Conservation (phyloP, 2,113 vertebrate genomes). For the Tonatia bakeri region DNA sequence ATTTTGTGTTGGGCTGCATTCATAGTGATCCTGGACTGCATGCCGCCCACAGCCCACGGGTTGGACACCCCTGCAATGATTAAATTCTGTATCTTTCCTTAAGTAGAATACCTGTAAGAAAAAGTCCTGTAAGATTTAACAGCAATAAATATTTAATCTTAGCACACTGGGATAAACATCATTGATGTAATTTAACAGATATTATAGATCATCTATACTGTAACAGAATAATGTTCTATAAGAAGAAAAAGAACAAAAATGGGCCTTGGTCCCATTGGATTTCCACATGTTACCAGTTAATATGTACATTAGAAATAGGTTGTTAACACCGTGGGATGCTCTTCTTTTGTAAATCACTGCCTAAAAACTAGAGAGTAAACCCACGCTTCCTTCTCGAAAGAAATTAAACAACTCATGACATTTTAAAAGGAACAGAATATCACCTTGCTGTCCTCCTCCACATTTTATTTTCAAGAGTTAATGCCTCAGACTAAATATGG, state of each 20-base stretch:
- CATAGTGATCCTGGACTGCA: too few species aligned
- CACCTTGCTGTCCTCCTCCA: conserved; percentile 56
- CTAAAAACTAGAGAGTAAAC: conserved; percentile 45
- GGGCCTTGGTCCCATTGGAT: background rate
- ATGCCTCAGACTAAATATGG: conserved; percentile 24
- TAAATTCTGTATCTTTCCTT: background rate
- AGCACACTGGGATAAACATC: background rate
- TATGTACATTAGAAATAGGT: background rate
- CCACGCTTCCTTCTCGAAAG: conserved; percentile 40
- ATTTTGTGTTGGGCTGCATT: too few species aligned
- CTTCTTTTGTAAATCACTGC: conserved; percentile 31
- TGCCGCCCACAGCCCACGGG: too few species aligned
- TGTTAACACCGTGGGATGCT: background rate
- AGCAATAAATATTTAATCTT: conserved; percentile 6
- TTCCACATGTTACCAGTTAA: background rate
- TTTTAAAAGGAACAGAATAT: conserved; percentile 52
- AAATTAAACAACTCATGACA: conserved; percentile 53
- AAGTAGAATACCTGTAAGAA: background rate
- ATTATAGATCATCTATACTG: background rate
- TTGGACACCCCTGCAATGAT: background rate
- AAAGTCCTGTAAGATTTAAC: conserved; percentile 2
- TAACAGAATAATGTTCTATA: background rate
- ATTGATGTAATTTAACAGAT: background rate
- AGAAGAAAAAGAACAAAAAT: background rate
- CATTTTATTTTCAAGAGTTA: conserved; percentile 49